A percentile compares a stretch with the other conserved stretches of the same genome.
Evolutionary conservation across 53 echinoderm and acorn worm genomes (phyloP).

Genomic region (Hippasteria phrygiana): DNA sequence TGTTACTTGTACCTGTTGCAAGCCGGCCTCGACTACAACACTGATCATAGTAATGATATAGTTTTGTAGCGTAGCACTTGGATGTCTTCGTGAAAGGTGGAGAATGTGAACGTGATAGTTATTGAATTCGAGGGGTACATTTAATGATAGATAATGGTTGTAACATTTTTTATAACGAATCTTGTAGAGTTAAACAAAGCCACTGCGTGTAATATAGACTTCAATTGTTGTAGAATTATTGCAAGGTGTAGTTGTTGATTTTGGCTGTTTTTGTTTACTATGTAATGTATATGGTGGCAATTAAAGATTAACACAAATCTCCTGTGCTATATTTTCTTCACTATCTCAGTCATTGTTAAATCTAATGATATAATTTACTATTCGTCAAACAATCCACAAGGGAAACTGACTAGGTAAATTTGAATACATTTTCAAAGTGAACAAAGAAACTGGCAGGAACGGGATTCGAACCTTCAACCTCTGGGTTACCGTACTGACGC

Average conservation of each 20-base stretch:
- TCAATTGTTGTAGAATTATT: neutral
- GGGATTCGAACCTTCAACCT: too few relatives aligned
- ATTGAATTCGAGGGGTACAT: neutral
- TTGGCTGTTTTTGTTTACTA: constrained; percentile 11
- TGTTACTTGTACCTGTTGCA: too few relatives aligned
- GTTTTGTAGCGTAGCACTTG: constrained; percentile 11
- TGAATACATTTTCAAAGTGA: too few relatives aligned
- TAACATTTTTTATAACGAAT: constrained; percentile 12
- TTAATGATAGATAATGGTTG: neutral
- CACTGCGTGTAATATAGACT: constrained; percentile 3
- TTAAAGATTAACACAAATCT: constrained; percentile 12
- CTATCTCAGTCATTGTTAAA: too few relatives aligned
- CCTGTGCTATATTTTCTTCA: neutral
- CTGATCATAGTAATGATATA: neutral
- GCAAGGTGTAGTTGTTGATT: neutral
- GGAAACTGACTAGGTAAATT: too few relatives aligned
- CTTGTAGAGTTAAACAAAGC: constrained; percentile 7
- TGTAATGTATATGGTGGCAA: constrained; percentile 58
- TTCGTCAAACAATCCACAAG: too few relatives aligned
- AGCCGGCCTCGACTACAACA: too few relatives aligned
- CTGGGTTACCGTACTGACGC: too few relatives aligned
- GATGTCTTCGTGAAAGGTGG: neutral
- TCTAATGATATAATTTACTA: too few relatives aligned
- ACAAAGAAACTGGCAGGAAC: too few relatives aligned
- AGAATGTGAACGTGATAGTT: neutral